Evolutionary conservation across 2,888 invertebrate genomes (phyloP), one percentile per base, ranked within the genome.

Genomic region (Chrysotoxum bicinctum): DNA sequence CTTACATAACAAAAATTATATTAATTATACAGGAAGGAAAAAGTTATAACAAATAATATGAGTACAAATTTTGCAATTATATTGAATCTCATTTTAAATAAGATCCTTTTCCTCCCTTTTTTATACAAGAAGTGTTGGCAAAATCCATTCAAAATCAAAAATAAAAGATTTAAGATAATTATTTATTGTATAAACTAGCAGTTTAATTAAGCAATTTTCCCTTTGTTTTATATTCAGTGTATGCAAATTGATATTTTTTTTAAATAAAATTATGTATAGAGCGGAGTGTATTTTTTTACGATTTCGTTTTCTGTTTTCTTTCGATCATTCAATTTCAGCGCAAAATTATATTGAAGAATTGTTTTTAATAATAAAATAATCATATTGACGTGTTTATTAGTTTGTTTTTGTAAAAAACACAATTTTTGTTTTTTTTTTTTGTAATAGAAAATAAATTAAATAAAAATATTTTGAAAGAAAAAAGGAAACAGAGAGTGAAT

Each of bases 271-370:
- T 35, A 35, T 66, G 16, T 26, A 7, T 30, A 62, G 37, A 37
- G 26, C 10, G 40, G 10, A 40, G 60, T 40, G 32, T 40, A 26
- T 37, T 30, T 58, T 35, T 40, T 40, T 9, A 40, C 40, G 40
- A 26, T 43, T 60, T 73, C 54, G 35, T 60, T 30, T 66, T 72
- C 64, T 48, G 16, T 75, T 60, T 66, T 54, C 64, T 77, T 76
- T 72, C 48, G 66, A 76, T 81, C 76, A 77, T 81, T 85, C 77
- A 77, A 77, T 77, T 81, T 85, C 72, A 85, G 85, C 85, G 81
- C 85, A 85, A 85, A 85, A 85, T 85, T 85, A 77, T 85, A 77
- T 81, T 76, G 19, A 81, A 85, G 76, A 85, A 81, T 74, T 85
- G 81, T 76, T 69, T 69, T 54, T 69, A 69, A 60, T 84, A 75